Percentiles rank a stretch among this genome's conserved stretches.
Conservation (phyloP, 2,888 invertebrate genomes). For the Elysia crispata region DNA sequence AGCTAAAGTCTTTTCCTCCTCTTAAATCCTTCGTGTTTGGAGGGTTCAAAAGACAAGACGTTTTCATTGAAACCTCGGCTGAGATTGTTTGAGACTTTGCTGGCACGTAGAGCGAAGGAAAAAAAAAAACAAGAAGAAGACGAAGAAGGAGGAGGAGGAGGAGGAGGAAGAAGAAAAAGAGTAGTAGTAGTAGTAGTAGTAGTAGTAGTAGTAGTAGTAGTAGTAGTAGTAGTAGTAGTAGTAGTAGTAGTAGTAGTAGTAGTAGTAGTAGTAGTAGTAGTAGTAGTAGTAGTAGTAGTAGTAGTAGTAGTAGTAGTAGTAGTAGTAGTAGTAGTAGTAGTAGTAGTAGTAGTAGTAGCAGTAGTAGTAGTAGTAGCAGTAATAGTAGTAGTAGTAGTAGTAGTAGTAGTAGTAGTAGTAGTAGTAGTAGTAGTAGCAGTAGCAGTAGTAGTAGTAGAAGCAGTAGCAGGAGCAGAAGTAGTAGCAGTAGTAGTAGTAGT, state of each 20-base stretch:
- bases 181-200: conserved; percentile 43
- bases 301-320: conserved; percentile 43
- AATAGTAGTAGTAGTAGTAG: conserved; percentile 34
- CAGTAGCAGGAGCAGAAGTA: too few relatives aligned
- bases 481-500: too few relatives aligned
- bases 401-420: conserved; percentile 20
- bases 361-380: conserved; percentile 40
- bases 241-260: conserved; percentile 40
- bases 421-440: conserved; percentile 31
- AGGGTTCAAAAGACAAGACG: too few relatives aligned
- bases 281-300: conserved; percentile 23
- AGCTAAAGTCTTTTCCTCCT: too few relatives aligned
- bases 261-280: conserved; percentile 34
- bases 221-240: conserved; percentile 41
- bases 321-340: conserved; percentile 42
- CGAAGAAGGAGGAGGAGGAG: not conserved
- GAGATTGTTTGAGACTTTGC: too few relatives aligned
- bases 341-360: conserved; percentile 42
- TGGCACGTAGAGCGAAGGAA: too few relatives aligned
- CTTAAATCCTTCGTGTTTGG: too few relatives aligned
- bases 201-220: conserved; percentile 41
- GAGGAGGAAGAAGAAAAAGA: not conserved
- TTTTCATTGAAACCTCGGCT: too few relatives aligned
- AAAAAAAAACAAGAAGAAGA: not conserved
- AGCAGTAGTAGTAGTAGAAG: too few relatives aligned